phyloP scores from a whole-genome alignment of 2,888 invertebrate genomes.

The Microdon myrmicae region DNA sequence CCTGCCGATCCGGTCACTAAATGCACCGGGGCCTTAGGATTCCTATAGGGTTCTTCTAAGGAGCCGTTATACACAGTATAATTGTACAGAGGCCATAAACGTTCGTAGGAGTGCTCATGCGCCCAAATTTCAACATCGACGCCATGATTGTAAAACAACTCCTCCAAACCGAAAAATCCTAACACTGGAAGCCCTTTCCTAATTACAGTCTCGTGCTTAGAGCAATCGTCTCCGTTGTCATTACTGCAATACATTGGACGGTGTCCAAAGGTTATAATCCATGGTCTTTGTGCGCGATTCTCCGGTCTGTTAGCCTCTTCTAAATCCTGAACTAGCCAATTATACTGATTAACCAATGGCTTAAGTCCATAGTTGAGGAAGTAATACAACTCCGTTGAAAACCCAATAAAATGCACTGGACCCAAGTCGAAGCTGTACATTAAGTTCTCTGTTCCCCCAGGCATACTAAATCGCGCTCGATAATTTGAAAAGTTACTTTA shows the following conservation, averaged over 20 bases:
- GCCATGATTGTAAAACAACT: constrained; percentile 85
- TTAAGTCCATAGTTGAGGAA: constrained; percentile 87
- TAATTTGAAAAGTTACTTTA: constrained; percentile 95
- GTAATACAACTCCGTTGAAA: constrained; percentile 96
- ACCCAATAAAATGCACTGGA: constrained; percentile 87
- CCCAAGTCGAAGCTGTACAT: constrained; percentile 91
- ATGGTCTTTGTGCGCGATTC: constrained; percentile 79
- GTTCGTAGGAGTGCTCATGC: constrained; percentile 97
- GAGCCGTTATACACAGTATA: constrained; percentile 77
- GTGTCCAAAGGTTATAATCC: constrained; percentile 87
- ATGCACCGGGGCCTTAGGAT: constrained; percentile 87
- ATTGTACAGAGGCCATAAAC: constrained; percentile 94
- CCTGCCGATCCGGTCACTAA: constrained; percentile 90
- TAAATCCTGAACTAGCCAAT: constrained; percentile 89
- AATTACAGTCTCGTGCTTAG: constrained; percentile 72
- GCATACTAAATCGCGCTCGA: constrained; percentile 91
- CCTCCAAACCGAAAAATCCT: constrained; percentile 80
- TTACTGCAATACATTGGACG: constrained; percentile 94
- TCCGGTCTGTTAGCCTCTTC: constrained; percentile 77
- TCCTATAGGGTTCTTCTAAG: constrained; percentile 68
- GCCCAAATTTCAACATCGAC: constrained; percentile 97
- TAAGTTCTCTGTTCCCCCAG: constrained; percentile 76
- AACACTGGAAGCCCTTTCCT: constrained; percentile 75
- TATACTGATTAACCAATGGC: constrained; percentile 80
- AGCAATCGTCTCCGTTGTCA: constrained; percentile 82